A percentile compares a stretch with the other conserved stretches of the same genome.
Conservation (phyloP, 2,113 vertebrate species). For the Nerophis ophidion region DNA sequence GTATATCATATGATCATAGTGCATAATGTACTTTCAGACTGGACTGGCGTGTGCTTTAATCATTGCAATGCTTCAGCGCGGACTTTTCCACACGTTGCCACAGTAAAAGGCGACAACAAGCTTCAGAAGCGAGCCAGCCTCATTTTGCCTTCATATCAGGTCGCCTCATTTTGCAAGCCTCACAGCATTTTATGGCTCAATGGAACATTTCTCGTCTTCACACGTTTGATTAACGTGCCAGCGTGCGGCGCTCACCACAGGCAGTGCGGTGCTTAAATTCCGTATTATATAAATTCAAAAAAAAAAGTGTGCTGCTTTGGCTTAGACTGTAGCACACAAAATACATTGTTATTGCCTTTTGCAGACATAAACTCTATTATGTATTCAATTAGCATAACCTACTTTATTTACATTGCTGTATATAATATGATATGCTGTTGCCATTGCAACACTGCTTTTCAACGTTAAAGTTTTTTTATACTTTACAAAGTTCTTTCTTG, state of each 20-base stretch:
- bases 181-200: slow-evolving; percentile 9
- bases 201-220: slow-evolving; percentile 15
- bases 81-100: not conserved
- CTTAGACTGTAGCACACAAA: not conserved
- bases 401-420: too few species aligned
- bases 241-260: not conserved
- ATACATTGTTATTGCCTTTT: too few species aligned
- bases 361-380: too few species aligned
- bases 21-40: not conserved
- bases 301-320: slow-evolving; percentile 1
- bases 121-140: slow-evolving; percentile 6
- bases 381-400: too few species aligned
- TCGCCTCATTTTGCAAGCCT: slow-evolving; percentile 23
- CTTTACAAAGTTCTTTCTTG: too few species aligned
- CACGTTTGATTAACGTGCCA: slow-evolving; percentile 34
- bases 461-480: too few species aligned
- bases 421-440: too few species aligned
- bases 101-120: not conserved
- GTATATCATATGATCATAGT: not conserved
- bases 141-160: slow-evolving; percentile 15
- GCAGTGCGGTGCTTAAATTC: slow-evolving; percentile 28
- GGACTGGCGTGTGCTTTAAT: not conserved
- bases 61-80: not conserved
- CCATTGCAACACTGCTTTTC: too few species aligned
- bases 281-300: slow-evolving; percentile 2